These are phyloP conservation scores for Parazoanthus darwini DNA, from an alignment of 92 coral and sea anemone species.

Conservation along the genomic window DNA sequence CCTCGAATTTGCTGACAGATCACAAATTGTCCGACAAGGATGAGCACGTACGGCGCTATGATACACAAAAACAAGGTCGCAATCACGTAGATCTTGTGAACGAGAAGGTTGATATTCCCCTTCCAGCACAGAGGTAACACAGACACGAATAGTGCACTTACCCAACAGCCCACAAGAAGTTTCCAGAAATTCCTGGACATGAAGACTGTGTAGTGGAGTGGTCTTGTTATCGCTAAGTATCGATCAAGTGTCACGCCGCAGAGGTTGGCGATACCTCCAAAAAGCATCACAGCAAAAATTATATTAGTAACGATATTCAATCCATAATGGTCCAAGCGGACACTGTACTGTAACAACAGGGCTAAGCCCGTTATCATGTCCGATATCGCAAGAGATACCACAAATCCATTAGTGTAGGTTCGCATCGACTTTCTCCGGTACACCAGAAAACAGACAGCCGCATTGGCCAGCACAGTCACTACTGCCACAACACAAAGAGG, in stretches of 20 bases:
- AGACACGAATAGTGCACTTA: slow-evolving; percentile 59
- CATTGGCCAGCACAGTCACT: slow-evolving; percentile 56
- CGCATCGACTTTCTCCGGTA: slow-evolving; percentile 71
- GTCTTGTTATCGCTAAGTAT: slow-evolving; percentile 74
- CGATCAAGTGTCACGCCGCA: slow-evolving; percentile 87
- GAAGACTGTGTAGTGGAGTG: slow-evolving; percentile 64
- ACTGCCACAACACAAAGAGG: slow-evolving; percentile 60
- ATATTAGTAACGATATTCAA: slow-evolving; percentile 62
- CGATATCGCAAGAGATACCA: slow-evolving; percentile 82
- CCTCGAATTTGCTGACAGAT: slow-evolving; percentile 72
- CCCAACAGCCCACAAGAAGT: slow-evolving; percentile 67
- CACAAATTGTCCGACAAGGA: slow-evolving; percentile 60
- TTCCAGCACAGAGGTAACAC: slow-evolving; percentile 72
- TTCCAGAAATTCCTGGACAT: slow-evolving; percentile 65
- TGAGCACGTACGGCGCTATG: slow-evolving; percentile 61
- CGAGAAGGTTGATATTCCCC: slow-evolving; percentile 46
- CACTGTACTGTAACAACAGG: slow-evolving; percentile 70
- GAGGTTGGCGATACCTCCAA: slow-evolving; percentile 78
- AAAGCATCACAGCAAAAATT: slow-evolving; percentile 67
- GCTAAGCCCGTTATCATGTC: slow-evolving; percentile 77
- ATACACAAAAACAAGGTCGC: slow-evolving; percentile 55
- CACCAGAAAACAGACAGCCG: slow-evolving; percentile 71
- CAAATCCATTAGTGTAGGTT: slow-evolving; percentile 79
- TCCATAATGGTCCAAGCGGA: slow-evolving; percentile 57
- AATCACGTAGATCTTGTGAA: slow-evolving; percentile 64